These are phyloP conservation scores for Achlya flavicornis DNA, from an alignment of 2,888 invertebrate species.

Conservation along the genomic window DNA sequence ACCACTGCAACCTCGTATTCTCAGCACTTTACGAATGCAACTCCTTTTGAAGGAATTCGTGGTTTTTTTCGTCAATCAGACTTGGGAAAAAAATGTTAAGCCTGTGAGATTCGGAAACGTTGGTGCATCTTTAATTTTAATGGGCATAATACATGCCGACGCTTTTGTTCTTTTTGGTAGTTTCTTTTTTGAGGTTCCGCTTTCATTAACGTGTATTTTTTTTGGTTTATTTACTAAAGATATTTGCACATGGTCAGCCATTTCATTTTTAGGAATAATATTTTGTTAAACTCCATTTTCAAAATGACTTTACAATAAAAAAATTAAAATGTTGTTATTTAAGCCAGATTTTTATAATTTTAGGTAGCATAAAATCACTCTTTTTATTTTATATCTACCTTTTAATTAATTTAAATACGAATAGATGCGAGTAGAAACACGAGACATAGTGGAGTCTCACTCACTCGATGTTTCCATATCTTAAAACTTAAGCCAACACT, in stretches of 20 bases:
- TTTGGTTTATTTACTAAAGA: too few relatives aligned
- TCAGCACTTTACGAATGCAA: slow-evolving; percentile 76
- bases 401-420: background rate
- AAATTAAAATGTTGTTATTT: too few relatives aligned
- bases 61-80: slow-evolving; percentile 78
- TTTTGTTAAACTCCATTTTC: too few relatives aligned
- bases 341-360: too few relatives aligned
- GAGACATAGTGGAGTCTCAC: background rate
- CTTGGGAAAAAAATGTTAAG: slow-evolving; percentile 45
- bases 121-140: background rate
- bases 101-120: slow-evolving; percentile 8
- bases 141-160: background rate
- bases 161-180: background rate
- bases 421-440: background rate
- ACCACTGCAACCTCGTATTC: slow-evolving; percentile 62
- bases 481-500: slow-evolving; percentile 47
- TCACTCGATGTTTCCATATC: slow-evolving; percentile 22
- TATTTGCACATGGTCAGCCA: too few relatives aligned
- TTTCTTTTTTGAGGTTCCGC: background rate
- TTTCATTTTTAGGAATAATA: too few relatives aligned
- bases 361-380: too few relatives aligned
- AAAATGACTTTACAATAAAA: too few relatives aligned
- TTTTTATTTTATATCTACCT: background rate
- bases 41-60: slow-evolving; percentile 71
- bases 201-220: background rate